Conservation (phyloP, 1,140 invertebrate genomes). For the Neelides sp. region DNA sequence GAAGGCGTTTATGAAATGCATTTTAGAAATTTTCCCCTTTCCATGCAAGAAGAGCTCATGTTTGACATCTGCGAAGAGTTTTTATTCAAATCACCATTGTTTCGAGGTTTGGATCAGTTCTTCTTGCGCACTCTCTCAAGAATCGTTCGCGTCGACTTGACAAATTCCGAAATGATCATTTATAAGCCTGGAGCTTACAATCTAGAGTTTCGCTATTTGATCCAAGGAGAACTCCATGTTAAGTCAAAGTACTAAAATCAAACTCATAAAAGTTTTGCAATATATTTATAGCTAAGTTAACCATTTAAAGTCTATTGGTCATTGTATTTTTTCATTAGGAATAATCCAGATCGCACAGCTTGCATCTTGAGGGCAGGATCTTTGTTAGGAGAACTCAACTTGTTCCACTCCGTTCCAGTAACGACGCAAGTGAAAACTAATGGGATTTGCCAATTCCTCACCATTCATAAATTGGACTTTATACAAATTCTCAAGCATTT, state of each 20-base stretch:
- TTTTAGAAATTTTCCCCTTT: conserved; percentile 11
- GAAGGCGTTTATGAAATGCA: conserved; percentile 19
- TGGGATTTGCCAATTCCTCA: conserved; percentile 23
- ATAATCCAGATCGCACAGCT: conserved; percentile 10
- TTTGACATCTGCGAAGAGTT: conserved; percentile 29
- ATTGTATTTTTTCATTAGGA: too few relatives aligned
- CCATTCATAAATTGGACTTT: conserved; percentile 13
- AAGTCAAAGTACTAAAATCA: conserved; percentile 21
- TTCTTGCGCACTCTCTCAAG: conserved; percentile 20
- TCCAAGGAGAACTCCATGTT: conserved; percentile 25
- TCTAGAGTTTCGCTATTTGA: conserved; percentile 26
- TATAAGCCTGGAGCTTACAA: conserved; percentile 18
- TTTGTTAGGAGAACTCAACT: conserved; percentile 27
- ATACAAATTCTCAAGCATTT: not conserved
- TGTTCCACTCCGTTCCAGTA: conserved; percentile 25
- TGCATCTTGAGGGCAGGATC: conserved; percentile 20
- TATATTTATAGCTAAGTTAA: too few relatives aligned
- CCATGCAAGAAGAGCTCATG: conserved; percentile 21
- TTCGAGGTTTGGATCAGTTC: conserved; percentile 22
- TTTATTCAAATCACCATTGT: conserved; percentile 26
- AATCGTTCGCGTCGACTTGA: conserved; percentile 20
- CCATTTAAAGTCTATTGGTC: too few relatives aligned
- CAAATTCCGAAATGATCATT: conserved; percentile 28
- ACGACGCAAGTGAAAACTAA: conserved; percentile 22
- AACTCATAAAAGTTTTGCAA: too few relatives aligned